Evolutionary conservation across 2,113 vertebrate species (phyloP).

Genomic region (Motacilla alba): DNA sequence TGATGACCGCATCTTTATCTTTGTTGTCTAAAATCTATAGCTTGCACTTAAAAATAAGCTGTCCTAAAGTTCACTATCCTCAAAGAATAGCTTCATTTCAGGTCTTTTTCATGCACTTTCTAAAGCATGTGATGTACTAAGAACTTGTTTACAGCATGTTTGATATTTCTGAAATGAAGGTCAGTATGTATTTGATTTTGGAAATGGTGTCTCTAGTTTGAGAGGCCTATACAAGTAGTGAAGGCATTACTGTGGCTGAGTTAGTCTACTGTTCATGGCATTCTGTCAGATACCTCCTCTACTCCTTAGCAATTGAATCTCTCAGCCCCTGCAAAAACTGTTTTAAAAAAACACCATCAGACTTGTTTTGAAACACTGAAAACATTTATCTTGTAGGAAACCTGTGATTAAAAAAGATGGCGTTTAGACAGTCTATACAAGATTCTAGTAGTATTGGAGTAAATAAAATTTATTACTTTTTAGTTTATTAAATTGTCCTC

Average conservation of each 20-base stretch:
- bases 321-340: not conserved
- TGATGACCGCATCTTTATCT: not conserved
- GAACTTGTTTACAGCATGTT: not conserved
- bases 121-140: not conserved
- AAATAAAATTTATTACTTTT: not conserved
- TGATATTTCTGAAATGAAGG: slow-evolving; percentile 3
- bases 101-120: not conserved
- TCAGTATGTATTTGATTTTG: slow-evolving; percentile 33
- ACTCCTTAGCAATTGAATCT: not conserved
- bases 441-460: not conserved
- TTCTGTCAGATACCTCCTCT: not conserved
- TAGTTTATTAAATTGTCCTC: not conserved
- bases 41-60: not conserved
- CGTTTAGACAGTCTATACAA: not conserved
- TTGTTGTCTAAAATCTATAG: not conserved
- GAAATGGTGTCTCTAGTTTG: not conserved
- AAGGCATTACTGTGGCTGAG: not conserved
- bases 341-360: not conserved
- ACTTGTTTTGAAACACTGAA: not conserved
- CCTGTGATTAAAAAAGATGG: not conserved
- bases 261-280: not conserved
- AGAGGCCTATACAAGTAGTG: not conserved
- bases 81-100: not conserved
- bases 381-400: not conserved
- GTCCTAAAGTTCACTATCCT: not conserved